Conservation (phyloP, 1,140 invertebrate species). For the Glomeris maerens region DNA sequence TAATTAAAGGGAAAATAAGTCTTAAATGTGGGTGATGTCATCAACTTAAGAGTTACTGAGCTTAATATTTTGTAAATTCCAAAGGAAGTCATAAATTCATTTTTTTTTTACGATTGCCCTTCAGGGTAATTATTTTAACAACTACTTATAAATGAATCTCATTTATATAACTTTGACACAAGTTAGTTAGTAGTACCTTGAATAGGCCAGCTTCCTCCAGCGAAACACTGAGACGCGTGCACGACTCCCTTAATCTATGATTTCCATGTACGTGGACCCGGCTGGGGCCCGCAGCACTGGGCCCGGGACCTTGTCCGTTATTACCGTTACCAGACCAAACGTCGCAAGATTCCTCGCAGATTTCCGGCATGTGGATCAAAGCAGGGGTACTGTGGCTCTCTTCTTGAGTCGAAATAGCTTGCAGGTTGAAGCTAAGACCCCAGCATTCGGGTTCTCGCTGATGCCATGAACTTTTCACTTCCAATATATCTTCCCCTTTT, state of each 20-base stretch:
- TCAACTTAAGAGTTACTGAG: too few relatives aligned
- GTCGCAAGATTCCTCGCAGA: constrained; percentile 31
- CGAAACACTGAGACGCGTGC: constrained; percentile 66
- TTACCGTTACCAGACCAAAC: constrained; percentile 6
- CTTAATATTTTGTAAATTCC: too few relatives aligned
- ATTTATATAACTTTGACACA: not conserved
- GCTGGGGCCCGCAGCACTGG: constrained; percentile 57
- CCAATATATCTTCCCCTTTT: constrained; percentile 62
- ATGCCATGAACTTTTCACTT: constrained; percentile 73
- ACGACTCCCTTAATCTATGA: constrained; percentile 66
- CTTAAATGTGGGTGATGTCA: too few relatives aligned
- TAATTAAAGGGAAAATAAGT: too few relatives aligned
- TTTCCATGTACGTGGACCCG: too few relatives aligned
- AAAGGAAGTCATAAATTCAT: too few relatives aligned
- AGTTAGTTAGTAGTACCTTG: constrained; percentile 43
- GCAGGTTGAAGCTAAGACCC: constrained; percentile 60
- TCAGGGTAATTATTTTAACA: too few relatives aligned
- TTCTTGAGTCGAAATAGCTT: constrained; percentile 50
- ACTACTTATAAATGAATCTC: not conserved
- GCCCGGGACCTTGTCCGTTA: constrained; percentile 8
- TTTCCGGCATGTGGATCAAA: constrained; percentile 48
- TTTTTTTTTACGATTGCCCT: too few relatives aligned
- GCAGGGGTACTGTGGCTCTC: constrained; percentile 73
- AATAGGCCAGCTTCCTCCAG: constrained; percentile 67
- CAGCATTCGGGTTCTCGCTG: constrained; percentile 72